Evolutionary conservation across 2,113 vertebrate species (phyloP).

Genomic region (Motacilla tschutschensis): DNA sequence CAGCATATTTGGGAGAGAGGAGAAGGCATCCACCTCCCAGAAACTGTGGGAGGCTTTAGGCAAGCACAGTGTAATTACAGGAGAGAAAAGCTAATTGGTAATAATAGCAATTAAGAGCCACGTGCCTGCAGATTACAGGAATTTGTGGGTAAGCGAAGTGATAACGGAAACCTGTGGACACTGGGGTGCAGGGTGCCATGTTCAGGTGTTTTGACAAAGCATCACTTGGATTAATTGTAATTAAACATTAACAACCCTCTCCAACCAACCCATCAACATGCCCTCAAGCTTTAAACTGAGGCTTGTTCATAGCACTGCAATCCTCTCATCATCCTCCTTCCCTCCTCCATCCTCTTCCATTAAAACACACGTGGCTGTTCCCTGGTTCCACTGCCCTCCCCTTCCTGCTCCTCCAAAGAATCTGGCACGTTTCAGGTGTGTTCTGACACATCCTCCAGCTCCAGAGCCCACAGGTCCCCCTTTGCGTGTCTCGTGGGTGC

Average conservation of each 20-base stretch:
- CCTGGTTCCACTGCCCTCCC: not conserved
- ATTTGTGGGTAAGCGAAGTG: not conserved
- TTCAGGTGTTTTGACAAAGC: conserved; percentile 43
- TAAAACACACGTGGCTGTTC: not conserved
- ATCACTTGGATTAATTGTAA: conserved; percentile 8
- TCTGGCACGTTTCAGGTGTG: not conserved
- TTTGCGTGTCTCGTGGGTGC: accelerated
- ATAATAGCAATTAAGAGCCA: conserved; percentile 51
- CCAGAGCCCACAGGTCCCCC: not conserved
- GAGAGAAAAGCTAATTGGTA: conserved; percentile 53
- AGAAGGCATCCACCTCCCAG: not conserved
- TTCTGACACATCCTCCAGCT: not conserved
- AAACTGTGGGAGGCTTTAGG: not conserved
- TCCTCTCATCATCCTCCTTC: not conserved
- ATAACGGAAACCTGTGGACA: not conserved
- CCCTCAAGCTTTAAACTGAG: not conserved
- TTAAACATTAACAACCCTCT: conserved; percentile 5
- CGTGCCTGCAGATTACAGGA: conserved; percentile 22
- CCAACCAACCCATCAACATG: not conserved
- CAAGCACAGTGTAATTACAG: conserved; percentile 34
- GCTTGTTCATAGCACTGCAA: accelerated
- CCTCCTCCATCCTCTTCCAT: not conserved
- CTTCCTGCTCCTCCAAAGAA: not conserved
- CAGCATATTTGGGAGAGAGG: not conserved
- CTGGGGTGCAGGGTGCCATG: not conserved